Conservation (phyloP, 2,888 invertebrate genomes). For the Belgica antarctica region DNA sequence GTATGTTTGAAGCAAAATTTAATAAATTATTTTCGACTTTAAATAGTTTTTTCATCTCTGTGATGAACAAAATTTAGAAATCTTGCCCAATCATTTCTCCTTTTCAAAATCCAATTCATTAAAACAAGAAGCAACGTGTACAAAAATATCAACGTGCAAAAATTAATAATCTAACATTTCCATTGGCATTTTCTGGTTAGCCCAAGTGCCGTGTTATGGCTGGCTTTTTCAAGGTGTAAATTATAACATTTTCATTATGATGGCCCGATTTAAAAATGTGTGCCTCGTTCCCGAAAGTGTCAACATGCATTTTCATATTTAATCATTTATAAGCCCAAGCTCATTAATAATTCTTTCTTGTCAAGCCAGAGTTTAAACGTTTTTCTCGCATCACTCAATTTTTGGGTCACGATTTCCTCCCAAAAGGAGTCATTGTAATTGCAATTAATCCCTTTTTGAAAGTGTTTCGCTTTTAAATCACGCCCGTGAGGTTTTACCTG, state of each 20-base stretch:
- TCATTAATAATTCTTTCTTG: neutral
- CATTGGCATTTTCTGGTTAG: neutral
- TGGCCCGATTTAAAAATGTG: neutral
- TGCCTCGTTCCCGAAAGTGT: neutral
- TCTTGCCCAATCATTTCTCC: no score
- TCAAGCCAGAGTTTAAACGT: no score
- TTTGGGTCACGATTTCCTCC: no score
- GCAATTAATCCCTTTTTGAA: no score
- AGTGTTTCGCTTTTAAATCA: no score
- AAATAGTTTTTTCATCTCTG: no score
- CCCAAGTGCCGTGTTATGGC: neutral
- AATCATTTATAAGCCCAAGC: neutral
- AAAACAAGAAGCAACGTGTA: neutral
- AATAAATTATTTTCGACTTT: no score
- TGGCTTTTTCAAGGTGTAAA: slow-evolving; percentile 5
- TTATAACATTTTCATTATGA: neutral
- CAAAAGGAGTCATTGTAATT: no score
- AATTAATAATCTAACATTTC: slow-evolving; percentile 15
- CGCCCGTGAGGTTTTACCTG: no score
- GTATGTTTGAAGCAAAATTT: no score
- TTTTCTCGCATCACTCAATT: no score
- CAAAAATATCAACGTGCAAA: neutral
- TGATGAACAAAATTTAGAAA: no score
- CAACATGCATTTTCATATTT: neutral
- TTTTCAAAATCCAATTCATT: neutral